A percentile compares a stretch with the other conserved stretches of the same genome.
Conservation (phyloP, 35 echinoderm and acorn worm species). For the Chiridota heheva region DNA sequence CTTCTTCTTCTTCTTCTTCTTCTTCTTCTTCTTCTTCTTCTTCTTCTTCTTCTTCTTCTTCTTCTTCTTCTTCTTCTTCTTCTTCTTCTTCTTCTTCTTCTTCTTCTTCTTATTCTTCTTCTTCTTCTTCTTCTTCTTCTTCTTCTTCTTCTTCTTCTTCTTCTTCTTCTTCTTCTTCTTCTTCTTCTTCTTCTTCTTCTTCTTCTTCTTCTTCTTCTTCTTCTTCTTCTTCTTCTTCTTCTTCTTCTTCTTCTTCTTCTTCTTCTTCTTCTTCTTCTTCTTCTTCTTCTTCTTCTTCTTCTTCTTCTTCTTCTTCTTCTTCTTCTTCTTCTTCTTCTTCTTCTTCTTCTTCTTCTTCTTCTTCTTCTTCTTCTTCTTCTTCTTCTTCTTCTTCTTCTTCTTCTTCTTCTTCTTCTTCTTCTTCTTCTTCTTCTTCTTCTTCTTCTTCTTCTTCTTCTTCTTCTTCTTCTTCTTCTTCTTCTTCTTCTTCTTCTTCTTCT, state of each 20-base stretch:
- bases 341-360: constrained; percentile 6
- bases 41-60: constrained; percentile 6
- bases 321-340: constrained; percentile 6
- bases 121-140: constrained; percentile 6
- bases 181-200: constrained; percentile 6
- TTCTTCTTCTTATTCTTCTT: too few relatives aligned
- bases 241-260: constrained; percentile 6
- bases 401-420: neutral
- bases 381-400: constrained; percentile 6
- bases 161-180: constrained; percentile 6
- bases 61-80: constrained; percentile 6
- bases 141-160: neutral
- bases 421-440: constrained; percentile 6
- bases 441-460: constrained; percentile 6
- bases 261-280: neutral
- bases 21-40: constrained; percentile 6
- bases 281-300: neutral
- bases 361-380: constrained; percentile 6
- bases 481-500: constrained; percentile 6
- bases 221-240: constrained; percentile 6
- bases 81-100: constrained; percentile 6
- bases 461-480: constrained; percentile 6
- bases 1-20: constrained; percentile 6
- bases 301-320: constrained; percentile 6
- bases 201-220: constrained; percentile 6